Evolutionary conservation across 2,888 invertebrate genomes (phyloP), one percentile per base, ranked within the genome.

Genomic region (Folsomia candida): DNA sequence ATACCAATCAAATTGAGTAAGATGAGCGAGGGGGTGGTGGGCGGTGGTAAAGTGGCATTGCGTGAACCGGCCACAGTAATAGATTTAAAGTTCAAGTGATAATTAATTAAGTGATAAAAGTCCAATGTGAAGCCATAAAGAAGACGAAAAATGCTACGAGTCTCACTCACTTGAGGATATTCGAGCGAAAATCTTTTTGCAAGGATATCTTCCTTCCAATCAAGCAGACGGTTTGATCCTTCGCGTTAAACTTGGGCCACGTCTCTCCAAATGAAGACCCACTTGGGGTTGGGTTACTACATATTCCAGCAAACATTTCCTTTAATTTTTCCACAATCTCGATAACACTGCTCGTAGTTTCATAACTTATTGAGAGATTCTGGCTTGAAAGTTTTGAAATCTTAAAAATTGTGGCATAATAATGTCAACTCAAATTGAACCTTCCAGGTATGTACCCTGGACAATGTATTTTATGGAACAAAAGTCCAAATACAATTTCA

Each of bases 21-120:
- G 29, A 27, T 26, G 18, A 28, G 27, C 18, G 60, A 24, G 2
- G 60, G 58, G 25, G 60, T 18, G 26, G 26, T 60, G 24, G 22
- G 60, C 24, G 60, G 60, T 24, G 25, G 26, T 18, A 24, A 18
- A 2, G 26, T 18, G 37, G 14, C 37, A 4, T 14, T 9, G 37
- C 4, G 14, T 37, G 28, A 62, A 62, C 62, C n/a, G 29, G 62
- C 11, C 57, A 57, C 11, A 20, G 29, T 14, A 18, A 57, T 27
- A 65, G 65, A 28, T 65, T 57, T 25, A 26, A 65, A 65, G 61
- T 69, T 64, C 67, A 62, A 68, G 51, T 64, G 71, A 58, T 73
- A 78, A 76, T 73, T 75, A 75, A 75, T 75, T 76, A 76, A 74
- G 76, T 72, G 74, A 76, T 76, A 76, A 76, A 76, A 76, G 75